Evolutionary conservation across 2,113 vertebrate genomes (phyloP).

Genomic region (Lontra canadensis): DNA sequence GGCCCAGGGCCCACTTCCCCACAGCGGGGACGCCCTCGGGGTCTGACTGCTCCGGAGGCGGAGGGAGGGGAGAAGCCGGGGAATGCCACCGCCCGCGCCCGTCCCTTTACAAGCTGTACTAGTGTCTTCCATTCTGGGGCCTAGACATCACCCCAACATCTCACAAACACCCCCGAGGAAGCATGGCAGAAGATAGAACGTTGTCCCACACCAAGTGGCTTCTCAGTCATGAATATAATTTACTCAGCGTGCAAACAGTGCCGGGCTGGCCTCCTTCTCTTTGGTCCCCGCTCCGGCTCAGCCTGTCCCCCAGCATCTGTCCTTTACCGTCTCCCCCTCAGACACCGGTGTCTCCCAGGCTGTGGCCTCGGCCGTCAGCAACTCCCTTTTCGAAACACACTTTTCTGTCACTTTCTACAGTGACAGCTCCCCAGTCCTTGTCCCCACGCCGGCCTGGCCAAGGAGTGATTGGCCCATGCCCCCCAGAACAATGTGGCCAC

Average conservation of each 20-base stretch:
- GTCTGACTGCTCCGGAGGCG: not conserved
- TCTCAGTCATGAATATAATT: not conserved
- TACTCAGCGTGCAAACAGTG: rapidly evolving
- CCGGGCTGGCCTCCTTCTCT: not conserved
- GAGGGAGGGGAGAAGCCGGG: not conserved
- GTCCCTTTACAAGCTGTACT: no score
- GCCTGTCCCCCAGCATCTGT: rapidly evolving
- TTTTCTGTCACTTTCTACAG: not conserved
- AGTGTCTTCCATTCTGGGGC: not conserved
- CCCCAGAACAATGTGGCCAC: not conserved
- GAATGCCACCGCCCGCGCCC: rapidly evolving
- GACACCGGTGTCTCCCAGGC: not conserved
- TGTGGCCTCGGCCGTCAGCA: not conserved
- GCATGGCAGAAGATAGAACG: not conserved
- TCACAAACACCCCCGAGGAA: not conserved
- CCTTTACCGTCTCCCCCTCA: rapidly evolving
- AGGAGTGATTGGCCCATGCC: not conserved
- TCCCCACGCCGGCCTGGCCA: not conserved
- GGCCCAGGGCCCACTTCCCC: not conserved
- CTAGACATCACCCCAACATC: not conserved
- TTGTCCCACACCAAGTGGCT: not conserved
- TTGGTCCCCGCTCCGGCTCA: rapidly evolving
- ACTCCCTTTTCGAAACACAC: not conserved
- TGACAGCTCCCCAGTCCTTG: rapidly evolving
- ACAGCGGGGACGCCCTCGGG: rapidly evolving